Evolutionary conservation across 35 echinoderm and acorn worm genomes (phyloP), one percentile per base, ranked within the genome.

Genomic region (Heliocidaris erythrogramma): DNA sequence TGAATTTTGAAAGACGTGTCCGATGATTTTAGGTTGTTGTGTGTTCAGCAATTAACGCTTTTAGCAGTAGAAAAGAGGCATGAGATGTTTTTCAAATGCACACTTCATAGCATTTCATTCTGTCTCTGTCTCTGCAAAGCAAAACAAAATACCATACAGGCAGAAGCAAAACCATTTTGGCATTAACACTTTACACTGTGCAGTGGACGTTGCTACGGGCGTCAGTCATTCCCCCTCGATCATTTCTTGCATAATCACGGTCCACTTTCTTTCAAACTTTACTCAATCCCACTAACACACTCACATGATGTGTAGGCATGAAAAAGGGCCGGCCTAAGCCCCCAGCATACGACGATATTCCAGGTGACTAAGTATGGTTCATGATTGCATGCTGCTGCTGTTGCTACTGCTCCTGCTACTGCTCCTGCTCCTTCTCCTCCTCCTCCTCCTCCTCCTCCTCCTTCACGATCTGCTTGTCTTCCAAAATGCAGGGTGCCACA

Each of bases 261-360:
- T 27, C 65, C 65, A 17, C 65, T 78, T 78, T 27, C 27, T 78
- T n/a, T 78, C 65, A 78, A 78, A 78, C 27, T 78, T 78, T 78
- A 78, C 65, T 78, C 27, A 21, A 78, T 78, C 35, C 65, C 65
- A 78, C 87, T 89, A 89, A 89, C 87, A 89, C 31, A 89, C 87
- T n/a, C 5, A 78, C 65, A 78, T n/a, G 65, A 78, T 78, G 47
- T 89, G 87, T 89, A 92, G 91, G 49, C 91, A 50, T 92, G 91
- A 92, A 49, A 49, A 92, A 92, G 49, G 91, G 91, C 48, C 49
- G 91, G 49, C 91, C 91, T 48, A 92, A 59, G 91, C 91, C 91
- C 91, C 49, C 91, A 48, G 91, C 91, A 59, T 92, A 92, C 91
- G 91, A 92, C 91, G 91, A 59, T 92, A 92, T 92, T 52, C 91